phyloP scores from a whole-genome alignment of 2,113 vertebrate genomes.

The Gambusia holbrooki region DNA sequence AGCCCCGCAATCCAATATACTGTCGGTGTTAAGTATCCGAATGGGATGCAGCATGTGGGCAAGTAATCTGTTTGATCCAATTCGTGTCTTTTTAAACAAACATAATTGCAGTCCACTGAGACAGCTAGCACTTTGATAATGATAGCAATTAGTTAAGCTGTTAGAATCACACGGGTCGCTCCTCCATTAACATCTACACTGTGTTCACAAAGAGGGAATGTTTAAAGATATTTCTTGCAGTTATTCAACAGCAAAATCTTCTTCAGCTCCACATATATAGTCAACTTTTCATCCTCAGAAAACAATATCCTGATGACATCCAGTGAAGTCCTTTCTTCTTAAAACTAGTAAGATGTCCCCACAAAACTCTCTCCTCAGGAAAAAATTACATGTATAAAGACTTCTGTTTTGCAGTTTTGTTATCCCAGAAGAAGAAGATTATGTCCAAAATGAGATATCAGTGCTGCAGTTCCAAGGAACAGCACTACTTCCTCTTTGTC shows the following conservation, averaged over 20 bases:
- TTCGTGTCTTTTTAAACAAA: constrained; percentile 32
- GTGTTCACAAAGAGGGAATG: constrained; percentile 8
- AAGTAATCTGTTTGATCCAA: constrained; percentile 31
- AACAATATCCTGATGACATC: too few species aligned
- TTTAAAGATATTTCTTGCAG: neutral
- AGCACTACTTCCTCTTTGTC: constrained; percentile 44
- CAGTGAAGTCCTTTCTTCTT: neutral
- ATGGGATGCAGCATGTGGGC: constrained; percentile 9
- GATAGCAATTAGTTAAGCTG: constrained; percentile 35
- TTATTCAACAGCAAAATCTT: neutral
- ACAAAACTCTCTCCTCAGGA: neutral
- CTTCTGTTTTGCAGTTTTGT: constrained; percentile 22
- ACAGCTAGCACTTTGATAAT: constrained; percentile 24
- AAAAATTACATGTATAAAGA: neutral
- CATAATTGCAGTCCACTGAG: constrained; percentile 31
- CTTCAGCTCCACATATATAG: neutral
- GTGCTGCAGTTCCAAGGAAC: constrained; percentile 48
- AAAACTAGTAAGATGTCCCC: neutral
- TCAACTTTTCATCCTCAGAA: too few species aligned
- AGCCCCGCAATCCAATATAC: constrained; percentile 25
- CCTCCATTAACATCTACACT: constrained; percentile 20
- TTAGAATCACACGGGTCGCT: constrained; percentile 21
- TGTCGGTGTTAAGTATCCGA: constrained; percentile 30
- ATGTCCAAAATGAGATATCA: constrained; percentile 19
- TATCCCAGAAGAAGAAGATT: constrained; percentile 28